phyloP scores from a whole-genome alignment of 2,113 vertebrate genomes.

The Esox niger region DNA sequence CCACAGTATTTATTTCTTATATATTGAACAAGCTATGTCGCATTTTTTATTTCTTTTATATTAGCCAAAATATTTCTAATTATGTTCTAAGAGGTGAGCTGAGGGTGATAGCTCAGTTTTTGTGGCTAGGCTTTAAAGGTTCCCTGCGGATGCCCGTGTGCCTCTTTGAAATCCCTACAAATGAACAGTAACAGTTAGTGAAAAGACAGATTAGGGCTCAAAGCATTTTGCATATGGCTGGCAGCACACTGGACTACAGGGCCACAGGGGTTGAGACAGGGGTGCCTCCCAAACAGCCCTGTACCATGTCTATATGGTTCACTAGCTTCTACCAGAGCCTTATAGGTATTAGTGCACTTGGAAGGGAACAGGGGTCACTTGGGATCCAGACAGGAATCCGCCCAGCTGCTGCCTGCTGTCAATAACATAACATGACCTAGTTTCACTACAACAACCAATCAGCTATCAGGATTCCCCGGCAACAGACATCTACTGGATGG shows the following conservation, averaged over 20 bases:
- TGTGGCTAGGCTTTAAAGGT: constrained; percentile 80
- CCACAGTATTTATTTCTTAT: no score
- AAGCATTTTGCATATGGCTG: constrained; percentile 74
- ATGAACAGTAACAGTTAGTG: constrained; percentile 89
- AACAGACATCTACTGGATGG: constrained; percentile 53
- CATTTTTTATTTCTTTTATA: no score
- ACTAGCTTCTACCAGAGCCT: no score
- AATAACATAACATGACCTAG: constrained; percentile 61
- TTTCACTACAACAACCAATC: constrained; percentile 68
- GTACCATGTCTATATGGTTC: no score
- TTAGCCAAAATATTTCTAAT: no score
- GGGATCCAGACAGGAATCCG: no score
- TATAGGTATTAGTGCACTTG: no score
- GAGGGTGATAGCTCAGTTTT: constrained; percentile 71
- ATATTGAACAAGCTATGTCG: no score
- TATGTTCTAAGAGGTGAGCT: no score
- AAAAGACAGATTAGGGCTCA: constrained; percentile 91
- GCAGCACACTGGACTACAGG: constrained; percentile 74
- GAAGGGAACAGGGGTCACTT: no score
- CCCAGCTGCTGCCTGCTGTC: constrained; percentile 68
- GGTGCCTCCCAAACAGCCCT: no score
- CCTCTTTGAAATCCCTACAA: constrained; percentile 85
- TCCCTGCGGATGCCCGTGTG: constrained; percentile 81
- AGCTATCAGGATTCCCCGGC: constrained; percentile 61
- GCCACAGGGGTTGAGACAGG: constrained; percentile 28